Base-by-base conservation (phyloP, 2,113 vertebrate genomes). In the Hypomesus transpacificus region DNA sequence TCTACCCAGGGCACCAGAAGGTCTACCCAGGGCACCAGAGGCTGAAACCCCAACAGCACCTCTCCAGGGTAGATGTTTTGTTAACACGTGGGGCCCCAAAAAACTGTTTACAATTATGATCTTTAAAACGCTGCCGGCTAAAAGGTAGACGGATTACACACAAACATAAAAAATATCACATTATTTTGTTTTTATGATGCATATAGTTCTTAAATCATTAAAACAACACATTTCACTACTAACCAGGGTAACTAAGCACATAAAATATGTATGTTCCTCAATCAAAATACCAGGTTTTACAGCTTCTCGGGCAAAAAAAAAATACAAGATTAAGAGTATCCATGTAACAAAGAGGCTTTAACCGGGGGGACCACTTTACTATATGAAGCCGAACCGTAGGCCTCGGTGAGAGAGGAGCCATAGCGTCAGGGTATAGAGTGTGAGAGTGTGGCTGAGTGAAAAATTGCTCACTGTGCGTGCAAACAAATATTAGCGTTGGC, bases 401-500 rank as follows among this genome's bases (percentile, higher is more conserved):
- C 20, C 17, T 14, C 26, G 17, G 26, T 31, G 13, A 34, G 26
- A 0, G 3, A 16, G 26, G 24, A 16, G 14, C 22, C 26, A 3
- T 20, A 21, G 14, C 0, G 28, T 2, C 11, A 62, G 21, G 8
- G 26, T 5, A 28, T 62, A 26, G 18, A 62, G 24, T 20, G 24
- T 20, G 7, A 11, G 24, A 26, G 24, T 62, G 60, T 6, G 60
- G 60, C 60, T 62, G 60, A 62, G 60, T 53, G 53, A 68, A 69
- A 46, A 70, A 75, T 39, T 71, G 73, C 50, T 57, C 60, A 57
- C 53, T 71, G 57, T 77, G 77, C 72, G 70, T 80, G 75, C 75
- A 80, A 80, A 79, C 65, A 82, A 74, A 76, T 71, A 82, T 82
- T 75, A 74, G 26, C 59, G 58, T 70, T 77, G 70, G 75, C 73